A percentile compares a stretch with the other conserved stretches of the same genome.
phyloP scores from a whole-genome alignment of 2,797 vertebrate genomes.

The Natrix natrix region DNA sequence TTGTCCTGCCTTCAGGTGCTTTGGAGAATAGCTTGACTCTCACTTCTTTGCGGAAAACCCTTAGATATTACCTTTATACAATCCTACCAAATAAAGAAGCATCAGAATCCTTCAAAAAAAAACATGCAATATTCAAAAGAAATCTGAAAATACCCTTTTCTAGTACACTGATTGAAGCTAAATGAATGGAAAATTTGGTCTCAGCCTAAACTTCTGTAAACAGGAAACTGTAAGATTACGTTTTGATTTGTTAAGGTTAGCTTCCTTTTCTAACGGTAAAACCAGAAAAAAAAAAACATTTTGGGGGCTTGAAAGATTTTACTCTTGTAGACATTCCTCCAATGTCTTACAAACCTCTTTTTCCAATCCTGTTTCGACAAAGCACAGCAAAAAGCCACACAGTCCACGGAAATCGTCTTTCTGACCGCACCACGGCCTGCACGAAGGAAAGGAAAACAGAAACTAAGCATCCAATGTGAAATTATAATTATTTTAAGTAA shows the following conservation, averaged over 20 bases:
- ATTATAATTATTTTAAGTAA: not conserved
- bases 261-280: not conserved
- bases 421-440: conserved; percentile 86
- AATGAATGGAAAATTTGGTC: not conserved
- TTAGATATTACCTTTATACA: not conserved
- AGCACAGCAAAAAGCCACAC: conserved; percentile 81
- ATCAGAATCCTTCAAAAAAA: not conserved
- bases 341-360: conserved; percentile 82
- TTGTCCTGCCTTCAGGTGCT: not conserved
- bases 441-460: conserved; percentile 14
- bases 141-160: not conserved
- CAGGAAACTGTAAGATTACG: not conserved
- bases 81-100: not conserved
- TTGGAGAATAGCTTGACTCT: not conserved
- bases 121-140: not conserved
- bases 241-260: not conserved
- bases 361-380: conserved; percentile 87
- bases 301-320: not conserved
- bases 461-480: not conserved
- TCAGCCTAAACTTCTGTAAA: not conserved
- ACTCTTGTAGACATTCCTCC: not conserved
- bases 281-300: not conserved
- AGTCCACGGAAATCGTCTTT: conserved; percentile 84
- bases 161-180: not conserved
- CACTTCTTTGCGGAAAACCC: not conserved